A percentile compares a stretch with the other conserved stretches of the same genome.
Evolutionary conservation across 2,797 vertebrate species (phyloP).

Genomic region (Macropodus opercularis): DNA sequence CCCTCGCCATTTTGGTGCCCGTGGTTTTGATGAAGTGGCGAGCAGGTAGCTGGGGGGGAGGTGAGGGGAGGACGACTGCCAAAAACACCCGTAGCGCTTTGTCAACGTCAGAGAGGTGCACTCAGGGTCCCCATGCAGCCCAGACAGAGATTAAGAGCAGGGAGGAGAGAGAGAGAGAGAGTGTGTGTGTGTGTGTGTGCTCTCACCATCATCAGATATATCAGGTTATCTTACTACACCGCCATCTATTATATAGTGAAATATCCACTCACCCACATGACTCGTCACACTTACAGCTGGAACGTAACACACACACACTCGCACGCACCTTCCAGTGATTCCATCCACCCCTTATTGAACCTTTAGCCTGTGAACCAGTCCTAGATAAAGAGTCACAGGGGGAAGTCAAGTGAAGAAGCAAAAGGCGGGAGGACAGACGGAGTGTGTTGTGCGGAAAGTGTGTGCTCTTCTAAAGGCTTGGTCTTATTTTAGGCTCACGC

Average conservation of each 20-base stretch:
- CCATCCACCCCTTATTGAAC: constrained; percentile 41
- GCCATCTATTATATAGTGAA: constrained; percentile 63
- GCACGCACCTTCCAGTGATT: constrained; percentile 31
- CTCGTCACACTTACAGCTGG: constrained; percentile 35
- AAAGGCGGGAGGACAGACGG: constrained; percentile 39
- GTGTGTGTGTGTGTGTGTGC: constrained; percentile 30
- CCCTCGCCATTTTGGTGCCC: constrained; percentile 65
- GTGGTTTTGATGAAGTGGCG: constrained; percentile 75
- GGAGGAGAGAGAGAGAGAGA: constrained; percentile 44
- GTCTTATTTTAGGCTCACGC: constrained; percentile 55
- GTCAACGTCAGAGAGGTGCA: constrained; percentile 76
- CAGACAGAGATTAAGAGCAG: constrained; percentile 75
- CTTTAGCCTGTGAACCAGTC: constrained; percentile 50
- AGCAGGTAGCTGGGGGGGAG: constrained; percentile 67
- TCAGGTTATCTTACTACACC: constrained; percentile 68
- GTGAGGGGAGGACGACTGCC: constrained; percentile 56
- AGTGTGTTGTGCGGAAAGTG: constrained; percentile 44
- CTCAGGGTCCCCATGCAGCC: constrained; percentile 67
- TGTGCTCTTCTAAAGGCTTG: constrained; percentile 54
- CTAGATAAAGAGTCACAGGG: constrained; percentile 59
- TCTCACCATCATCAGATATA: constrained; percentile 67
- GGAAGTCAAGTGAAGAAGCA: constrained; percentile 45
- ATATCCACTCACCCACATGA: constrained; percentile 53
- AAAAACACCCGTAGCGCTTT: constrained; percentile 75
- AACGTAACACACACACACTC: constrained; percentile 9